Percentiles rank a stretch among this genome's conserved stretches.
Conservation (phyloP, 2,113 vertebrate species). For the Leucopsar rothschildi region DNA sequence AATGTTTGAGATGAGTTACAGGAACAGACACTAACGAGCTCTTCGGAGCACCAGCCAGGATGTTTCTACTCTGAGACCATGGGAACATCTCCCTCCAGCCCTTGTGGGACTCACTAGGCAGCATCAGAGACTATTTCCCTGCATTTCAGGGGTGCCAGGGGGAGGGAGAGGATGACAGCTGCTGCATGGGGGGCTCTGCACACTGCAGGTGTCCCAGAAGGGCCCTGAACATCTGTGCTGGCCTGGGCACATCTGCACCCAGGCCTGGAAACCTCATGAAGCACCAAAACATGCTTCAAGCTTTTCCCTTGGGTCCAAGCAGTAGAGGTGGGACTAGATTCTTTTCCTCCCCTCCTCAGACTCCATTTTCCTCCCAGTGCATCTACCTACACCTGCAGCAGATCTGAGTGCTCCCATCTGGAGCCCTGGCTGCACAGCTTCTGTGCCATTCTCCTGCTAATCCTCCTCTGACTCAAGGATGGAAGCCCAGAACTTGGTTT, state of each 20-base stretch:
- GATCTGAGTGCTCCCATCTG: accelerated
- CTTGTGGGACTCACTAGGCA: neutral
- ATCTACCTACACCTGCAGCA: accelerated
- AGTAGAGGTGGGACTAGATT: neutral
- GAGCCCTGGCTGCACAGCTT: too few species aligned
- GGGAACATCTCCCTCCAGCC: neutral
- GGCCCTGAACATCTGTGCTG: neutral
- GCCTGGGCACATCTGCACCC: neutral
- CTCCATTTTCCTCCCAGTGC: neutral
- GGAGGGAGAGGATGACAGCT: neutral
- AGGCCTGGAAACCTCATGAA: neutral
- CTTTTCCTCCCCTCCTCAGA: neutral
- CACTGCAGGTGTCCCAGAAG: neutral
- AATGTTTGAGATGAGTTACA: neutral
- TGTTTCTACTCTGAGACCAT: neutral
- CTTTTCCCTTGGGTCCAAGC: neutral
- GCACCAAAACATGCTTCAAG: neutral
- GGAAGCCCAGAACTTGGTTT: neutral
- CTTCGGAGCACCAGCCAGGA: neutral
- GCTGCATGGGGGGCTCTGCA: neutral
- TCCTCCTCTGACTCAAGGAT: neutral
- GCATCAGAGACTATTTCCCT: neutral
- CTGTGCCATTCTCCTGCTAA: accelerated
- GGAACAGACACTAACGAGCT: neutral
- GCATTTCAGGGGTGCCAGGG: neutral